Evolutionary conservation across 2,797 vertebrate species (phyloP), one percentile per base, ranked within the genome.

Genomic region (Phrynocephalus vlangalii): DNA sequence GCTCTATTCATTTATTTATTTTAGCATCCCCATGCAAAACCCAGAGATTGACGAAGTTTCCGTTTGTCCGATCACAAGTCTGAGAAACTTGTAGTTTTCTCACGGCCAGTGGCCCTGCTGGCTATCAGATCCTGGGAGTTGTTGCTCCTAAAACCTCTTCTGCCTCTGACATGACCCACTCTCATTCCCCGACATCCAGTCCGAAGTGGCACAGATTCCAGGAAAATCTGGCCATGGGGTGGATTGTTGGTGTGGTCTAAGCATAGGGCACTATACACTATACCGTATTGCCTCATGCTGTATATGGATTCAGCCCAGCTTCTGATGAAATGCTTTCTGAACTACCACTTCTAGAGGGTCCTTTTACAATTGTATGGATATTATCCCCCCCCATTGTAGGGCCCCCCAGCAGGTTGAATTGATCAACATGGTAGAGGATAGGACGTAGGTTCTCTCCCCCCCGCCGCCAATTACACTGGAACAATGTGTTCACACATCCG

Each of bases 401-500:
- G 4, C 3, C 16, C 38, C 20, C 6, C 72, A 22, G 28, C 26
- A n/a, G 38, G 38, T 38, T 48, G 63, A 15, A 22, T 52, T 38
- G 26, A 50, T 67, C 48, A 16, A n/a, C 11, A 38, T 15, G 5
- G 56, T 38, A 63, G 15, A 20, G 22, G 20, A n/a, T 18, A 76
- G 77, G 5, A 44, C 3, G 6, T 1, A 30, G 81, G n/a, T 78
- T 22, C 33, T 33, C 33, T 2, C 33, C 33, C 63, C 1, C 33
- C 63, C 48, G 1, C 9, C 3, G 60, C 38, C 2, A 85, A 56
- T 5, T 0, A 10, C 0, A 0, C 50, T 33, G 33, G 30, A 63
- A 89, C 75, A n/a, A 52, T 13, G 16, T 87, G 26, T 0, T 0
- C 50, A 52, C 0, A 0, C 0, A 0, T 6, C 76, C 50, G 6